phyloP scores from a whole-genome alignment of 2,113 vertebrate species.

The Eidolon helvum region DNA sequence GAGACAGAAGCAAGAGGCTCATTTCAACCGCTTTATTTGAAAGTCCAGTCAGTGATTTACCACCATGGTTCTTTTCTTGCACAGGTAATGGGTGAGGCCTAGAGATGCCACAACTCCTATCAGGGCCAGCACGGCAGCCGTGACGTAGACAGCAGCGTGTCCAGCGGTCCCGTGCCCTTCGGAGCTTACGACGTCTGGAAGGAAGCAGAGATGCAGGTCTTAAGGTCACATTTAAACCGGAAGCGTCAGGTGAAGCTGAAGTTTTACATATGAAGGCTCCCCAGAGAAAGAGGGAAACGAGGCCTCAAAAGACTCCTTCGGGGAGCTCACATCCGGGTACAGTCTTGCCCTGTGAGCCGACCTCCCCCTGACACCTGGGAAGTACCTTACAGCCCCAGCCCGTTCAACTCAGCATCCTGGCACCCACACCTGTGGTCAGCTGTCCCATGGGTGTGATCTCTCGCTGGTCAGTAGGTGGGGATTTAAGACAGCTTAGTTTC shows the following conservation, averaged over 20 bases:
- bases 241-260: background rate
- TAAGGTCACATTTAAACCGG: background rate
- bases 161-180: background rate
- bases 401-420: background rate
- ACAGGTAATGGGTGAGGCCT: background rate
- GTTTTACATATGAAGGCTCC: background rate
- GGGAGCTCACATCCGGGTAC: background rate
- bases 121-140: background rate
- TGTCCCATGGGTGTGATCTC: background rate
- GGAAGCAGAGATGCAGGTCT: background rate
- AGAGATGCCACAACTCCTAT: background rate
- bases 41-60: background rate
- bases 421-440: background rate
- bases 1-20: background rate
- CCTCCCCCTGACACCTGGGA: background rate
- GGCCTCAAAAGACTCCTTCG: background rate
- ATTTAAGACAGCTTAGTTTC: background rate
- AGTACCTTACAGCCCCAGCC: background rate
- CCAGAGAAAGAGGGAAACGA: background rate
- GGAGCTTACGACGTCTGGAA: background rate
- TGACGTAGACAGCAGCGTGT: background rate
- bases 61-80: constrained; percentile 9
- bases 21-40: constrained; percentile 44
- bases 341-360: background rate
- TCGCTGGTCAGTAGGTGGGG: background rate